These are phyloP conservation scores for Dynastes hyllus DNA, from an alignment of 2,888 invertebrate species.

Conservation along the genomic window DNA sequence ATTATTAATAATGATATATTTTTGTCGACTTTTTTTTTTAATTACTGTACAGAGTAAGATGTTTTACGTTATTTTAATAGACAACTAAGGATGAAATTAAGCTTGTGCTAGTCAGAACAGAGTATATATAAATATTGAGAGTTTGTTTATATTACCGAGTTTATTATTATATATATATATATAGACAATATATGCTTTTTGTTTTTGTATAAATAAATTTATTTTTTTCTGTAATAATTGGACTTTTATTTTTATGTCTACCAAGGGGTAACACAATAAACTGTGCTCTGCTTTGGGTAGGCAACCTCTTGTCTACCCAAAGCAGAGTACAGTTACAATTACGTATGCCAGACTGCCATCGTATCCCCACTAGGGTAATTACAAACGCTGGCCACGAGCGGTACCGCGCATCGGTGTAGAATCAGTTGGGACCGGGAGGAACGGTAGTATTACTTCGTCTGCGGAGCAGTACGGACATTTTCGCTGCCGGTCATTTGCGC, in stretches of 20 bases:
- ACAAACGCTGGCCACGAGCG: too few relatives aligned
- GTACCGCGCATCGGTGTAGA: too few relatives aligned
- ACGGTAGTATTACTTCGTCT: too few relatives aligned
- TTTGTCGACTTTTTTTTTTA: conserved; percentile 14
- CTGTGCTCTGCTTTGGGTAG: too few relatives aligned
- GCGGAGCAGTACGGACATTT: too few relatives aligned
- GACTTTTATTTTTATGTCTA: conserved; percentile 20
- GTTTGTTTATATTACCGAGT: conserved; percentile 67
- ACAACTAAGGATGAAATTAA: conserved; percentile 38
- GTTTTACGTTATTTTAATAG: conserved; percentile 36
- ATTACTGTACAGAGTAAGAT: conserved; percentile 18
- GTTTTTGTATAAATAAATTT: conserved; percentile 69
- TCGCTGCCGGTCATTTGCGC: too few relatives aligned
- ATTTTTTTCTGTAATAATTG: conserved; percentile 65
- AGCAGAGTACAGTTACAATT: too few relatives aligned
- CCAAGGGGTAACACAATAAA: not conserved
- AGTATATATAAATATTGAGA: conserved; percentile 68
- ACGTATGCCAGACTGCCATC: too few relatives aligned
- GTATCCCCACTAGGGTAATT: too few relatives aligned
- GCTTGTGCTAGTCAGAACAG: conserved; percentile 66
- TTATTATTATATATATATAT: conserved; percentile 55
- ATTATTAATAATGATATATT: conserved; percentile 14
- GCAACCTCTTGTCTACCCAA: too few relatives aligned
- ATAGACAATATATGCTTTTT: conserved; percentile 65
- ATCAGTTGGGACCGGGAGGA: too few relatives aligned